A percentile compares a stretch with the other conserved stretches of the same genome.
Conservation (phyloP, 37 sponge, comb jelly and placozoan genomes). For the Petrosia ficiformis region DNA sequence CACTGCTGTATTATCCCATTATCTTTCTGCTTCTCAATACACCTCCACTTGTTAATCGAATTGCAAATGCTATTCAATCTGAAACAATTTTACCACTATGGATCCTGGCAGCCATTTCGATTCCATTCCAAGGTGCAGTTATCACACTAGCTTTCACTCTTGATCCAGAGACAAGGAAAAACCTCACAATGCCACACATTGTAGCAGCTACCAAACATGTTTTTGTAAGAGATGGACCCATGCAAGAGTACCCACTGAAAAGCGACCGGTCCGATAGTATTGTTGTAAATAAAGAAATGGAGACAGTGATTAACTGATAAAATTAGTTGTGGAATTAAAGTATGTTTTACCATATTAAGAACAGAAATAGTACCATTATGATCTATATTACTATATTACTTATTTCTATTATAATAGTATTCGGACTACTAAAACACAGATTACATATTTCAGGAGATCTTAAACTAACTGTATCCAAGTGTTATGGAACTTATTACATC, state of each 20-base stretch:
- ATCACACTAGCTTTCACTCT: not conserved
- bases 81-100: not conserved
- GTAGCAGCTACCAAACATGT: not conserved
- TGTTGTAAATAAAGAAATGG: constrained; percentile 42
- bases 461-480: no score
- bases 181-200: not conserved
- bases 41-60: not conserved
- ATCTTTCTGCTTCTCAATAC: not conserved
- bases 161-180: constrained; percentile 3
- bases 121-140: not conserved
- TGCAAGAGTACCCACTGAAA: constrained; percentile 10
- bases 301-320: constrained; percentile 49
- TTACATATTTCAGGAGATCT: no score
- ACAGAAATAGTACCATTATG: no score
- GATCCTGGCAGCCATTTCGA: not conserved
- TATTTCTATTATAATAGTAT: no score
- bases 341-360: no score
- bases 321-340: no score
- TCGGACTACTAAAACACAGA: no score
- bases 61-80: not conserved
- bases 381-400: no score
- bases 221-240: not conserved
- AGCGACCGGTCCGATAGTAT: constrained; percentile 19
- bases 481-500: no score
- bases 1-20: not conserved